These are phyloP conservation scores for Ptychoptera contaminata DNA, from an alignment of 2,888 invertebrate genomes.

Conservation along the genomic window DNA sequence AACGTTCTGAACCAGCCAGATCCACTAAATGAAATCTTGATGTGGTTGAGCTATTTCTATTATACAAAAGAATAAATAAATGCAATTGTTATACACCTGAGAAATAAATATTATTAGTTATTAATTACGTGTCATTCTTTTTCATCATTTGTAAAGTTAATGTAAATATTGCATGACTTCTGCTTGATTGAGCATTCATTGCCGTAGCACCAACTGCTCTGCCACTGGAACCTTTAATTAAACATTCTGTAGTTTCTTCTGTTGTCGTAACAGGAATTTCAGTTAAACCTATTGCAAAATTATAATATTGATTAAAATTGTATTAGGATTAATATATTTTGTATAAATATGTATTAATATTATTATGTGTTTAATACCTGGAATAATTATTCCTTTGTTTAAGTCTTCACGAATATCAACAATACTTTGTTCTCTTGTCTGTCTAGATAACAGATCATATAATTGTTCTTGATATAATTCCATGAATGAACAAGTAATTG, in stretches of 20 bases:
- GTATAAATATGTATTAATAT: too few relatives aligned
- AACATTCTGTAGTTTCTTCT: conserved; percentile 48
- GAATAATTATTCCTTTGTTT: conserved; percentile 42
- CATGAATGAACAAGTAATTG: conserved; percentile 66
- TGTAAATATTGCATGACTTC: conserved; percentile 84
- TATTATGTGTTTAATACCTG: too few relatives aligned
- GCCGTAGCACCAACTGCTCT: conserved; percentile 79
- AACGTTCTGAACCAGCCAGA: conserved; percentile 79
- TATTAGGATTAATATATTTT: too few relatives aligned
- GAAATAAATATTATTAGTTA: too few relatives aligned
- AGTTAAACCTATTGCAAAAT: too few relatives aligned
- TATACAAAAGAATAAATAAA: conserved; percentile 5
- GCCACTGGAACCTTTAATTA: conserved; percentile 54
- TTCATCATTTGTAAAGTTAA: conserved; percentile 50
- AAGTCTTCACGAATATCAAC: conserved; percentile 71
- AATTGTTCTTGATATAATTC: conserved; percentile 83
- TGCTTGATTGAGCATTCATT: conserved; percentile 78
- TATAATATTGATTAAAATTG: too few relatives aligned
- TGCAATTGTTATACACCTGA: too few relatives aligned
- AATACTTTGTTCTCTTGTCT: conserved; percentile 49
- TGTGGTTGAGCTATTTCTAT: conserved; percentile 52
- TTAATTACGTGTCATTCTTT: conserved; percentile 43
- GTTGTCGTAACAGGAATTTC: conserved; percentile 45
- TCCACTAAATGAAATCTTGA: conserved; percentile 86
- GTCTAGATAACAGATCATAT: conserved; percentile 60